These are phyloP conservation scores for Epinotia bilunana DNA, from an alignment of 2,888 invertebrate genomes.

Conservation along the genomic window DNA sequence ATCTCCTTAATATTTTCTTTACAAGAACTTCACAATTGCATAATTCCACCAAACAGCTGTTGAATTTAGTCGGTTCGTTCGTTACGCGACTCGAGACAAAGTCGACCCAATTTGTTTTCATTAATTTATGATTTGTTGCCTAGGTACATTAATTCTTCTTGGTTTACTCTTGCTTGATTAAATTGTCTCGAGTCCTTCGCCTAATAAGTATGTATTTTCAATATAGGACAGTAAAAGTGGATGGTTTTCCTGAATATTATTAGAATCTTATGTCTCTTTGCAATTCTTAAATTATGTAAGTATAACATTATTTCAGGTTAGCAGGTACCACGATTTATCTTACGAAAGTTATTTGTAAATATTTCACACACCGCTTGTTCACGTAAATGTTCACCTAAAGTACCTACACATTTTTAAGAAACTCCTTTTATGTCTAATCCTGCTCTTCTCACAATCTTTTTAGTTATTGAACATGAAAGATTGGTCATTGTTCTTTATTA, in stretches of 20 bases:
- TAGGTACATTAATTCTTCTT: conserved; percentile 44
- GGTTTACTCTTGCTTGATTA: conserved; percentile 33
- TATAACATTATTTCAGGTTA: not conserved
- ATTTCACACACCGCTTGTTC: no score
- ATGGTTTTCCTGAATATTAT: not conserved
- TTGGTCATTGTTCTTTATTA: no score
- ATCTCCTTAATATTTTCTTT: not conserved
- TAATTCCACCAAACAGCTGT: conserved; percentile 22
- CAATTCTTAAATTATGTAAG: not conserved
- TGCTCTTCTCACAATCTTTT: no score
- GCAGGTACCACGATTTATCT: not conserved
- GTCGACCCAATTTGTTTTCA: conserved; percentile 43
- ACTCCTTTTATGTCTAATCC: no score
- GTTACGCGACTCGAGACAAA: conserved; percentile 38
- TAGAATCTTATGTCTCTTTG: not conserved
- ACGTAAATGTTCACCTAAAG: no score
- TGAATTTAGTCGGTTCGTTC: conserved; percentile 40
- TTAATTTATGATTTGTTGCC: conserved; percentile 45
- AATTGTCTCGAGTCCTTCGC: not conserved
- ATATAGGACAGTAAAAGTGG: not conserved
- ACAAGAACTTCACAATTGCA: conserved; percentile 14
- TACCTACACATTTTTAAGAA: no score
- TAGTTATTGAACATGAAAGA: no score
- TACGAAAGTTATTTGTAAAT: no score
- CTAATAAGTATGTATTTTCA: not conserved